Base-by-base conservation (phyloP, 2,797 vertebrate genomes). In the Girardinus metallicus region DNA sequence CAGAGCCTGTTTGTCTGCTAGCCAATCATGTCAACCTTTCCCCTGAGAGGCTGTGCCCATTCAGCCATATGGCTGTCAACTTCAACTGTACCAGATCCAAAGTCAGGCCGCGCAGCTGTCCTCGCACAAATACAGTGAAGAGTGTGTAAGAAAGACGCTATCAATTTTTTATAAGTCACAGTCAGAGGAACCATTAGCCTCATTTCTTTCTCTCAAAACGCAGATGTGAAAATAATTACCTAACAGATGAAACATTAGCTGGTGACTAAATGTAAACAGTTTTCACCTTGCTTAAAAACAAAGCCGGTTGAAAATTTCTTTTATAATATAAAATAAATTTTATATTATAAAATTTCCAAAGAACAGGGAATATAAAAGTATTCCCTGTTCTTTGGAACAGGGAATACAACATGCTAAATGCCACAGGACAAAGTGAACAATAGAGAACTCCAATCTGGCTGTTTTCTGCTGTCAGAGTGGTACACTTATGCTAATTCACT, bases 1-100 rank as follows among this genome's bases (percentile, higher is more conserved):
- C 85, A 80, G 74, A 49, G 9, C 79, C 80, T 36, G 60, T 76
- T 74, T 53, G 26, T 76, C 74, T 57, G 21, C 18, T 80, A 39
- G 77, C 78, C 78, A 74, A 57, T 86, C 76, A 66, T 31, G 55
- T 76, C 75, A 15, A 77, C 64, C 55, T 41, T 77, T 80, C 86
- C 84, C 75, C 70, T 8, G 80, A 87, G 82, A 83, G 84, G 74
- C n/a, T 4, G 41, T 16, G 49, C 81, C 87, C 89, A 84, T 89
- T 76, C 43, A 2, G 71, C 89, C 91, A 92, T 88, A 89, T 92
- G 91, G 87, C 83, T 44, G 66, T 82, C 83, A 83, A 26, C 39
- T 66, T 81, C 80, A 79, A 85, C 82, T 83, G 83, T 86, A 81
- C 46, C 57, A 78, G 72, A 62, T 77, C 75, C 73, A 21, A 64